Conservation (phyloP, 2,797 vertebrate genomes). For the Premnoplex brunnescens region DNA sequence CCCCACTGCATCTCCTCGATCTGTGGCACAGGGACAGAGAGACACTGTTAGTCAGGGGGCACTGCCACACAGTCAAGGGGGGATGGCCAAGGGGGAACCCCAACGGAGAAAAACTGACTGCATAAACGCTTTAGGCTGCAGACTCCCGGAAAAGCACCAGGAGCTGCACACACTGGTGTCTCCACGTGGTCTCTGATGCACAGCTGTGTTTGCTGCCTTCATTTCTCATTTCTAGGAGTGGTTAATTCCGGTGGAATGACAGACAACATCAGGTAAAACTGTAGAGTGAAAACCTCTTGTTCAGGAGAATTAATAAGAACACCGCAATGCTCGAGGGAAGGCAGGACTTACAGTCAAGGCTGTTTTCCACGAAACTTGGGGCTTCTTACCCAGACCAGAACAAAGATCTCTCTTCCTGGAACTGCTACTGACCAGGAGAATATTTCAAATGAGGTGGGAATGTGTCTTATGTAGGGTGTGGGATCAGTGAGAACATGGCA, state of each 20-base stretch:
- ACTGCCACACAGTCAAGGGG: not conserved
- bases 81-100: not conserved
- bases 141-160: not conserved
- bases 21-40: constrained; percentile 70
- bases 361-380: not conserved
- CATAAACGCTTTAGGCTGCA: fast-evolving
- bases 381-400: not conserved
- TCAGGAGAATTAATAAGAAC: not conserved
- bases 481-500: not conserved
- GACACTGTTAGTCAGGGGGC: not conserved
- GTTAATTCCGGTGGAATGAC: not conserved
- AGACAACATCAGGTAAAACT: not conserved
- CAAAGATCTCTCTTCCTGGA: not conserved
- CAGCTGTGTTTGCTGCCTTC: not conserved
- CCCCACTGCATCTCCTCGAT: constrained; percentile 97
- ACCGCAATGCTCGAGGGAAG: not conserved
- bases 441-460: not conserved
- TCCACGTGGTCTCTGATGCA: not conserved
- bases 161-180: not conserved
- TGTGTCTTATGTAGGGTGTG: not conserved
- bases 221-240: not conserved
- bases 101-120: not conserved
- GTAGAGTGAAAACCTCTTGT: not conserved
- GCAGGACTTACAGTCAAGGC: not conserved
- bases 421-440: not conserved